phyloP scores from a whole-genome alignment of 2,113 vertebrate genomes.

The Cyprinus carpio region DNA sequence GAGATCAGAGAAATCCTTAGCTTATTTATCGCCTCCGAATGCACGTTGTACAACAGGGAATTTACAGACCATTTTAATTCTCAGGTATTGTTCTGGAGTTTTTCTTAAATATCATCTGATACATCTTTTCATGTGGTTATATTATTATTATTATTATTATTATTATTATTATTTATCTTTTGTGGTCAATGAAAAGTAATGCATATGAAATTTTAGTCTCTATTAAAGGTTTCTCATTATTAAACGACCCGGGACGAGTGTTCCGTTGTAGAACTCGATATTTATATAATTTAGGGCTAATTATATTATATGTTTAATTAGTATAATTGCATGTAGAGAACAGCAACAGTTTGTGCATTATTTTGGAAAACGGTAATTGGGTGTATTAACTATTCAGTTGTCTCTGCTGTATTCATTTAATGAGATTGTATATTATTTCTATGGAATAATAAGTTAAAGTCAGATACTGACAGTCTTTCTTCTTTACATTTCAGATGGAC shows the following conservation, averaged over 20 bases:
- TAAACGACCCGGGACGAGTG: not conserved
- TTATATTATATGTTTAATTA: not conserved
- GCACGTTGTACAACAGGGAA: not conserved
- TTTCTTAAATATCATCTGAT: not conserved
- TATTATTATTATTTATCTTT: not conserved
- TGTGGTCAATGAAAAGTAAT: not conserved
- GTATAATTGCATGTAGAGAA: not conserved
- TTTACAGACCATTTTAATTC: not conserved
- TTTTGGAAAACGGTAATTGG: not conserved
- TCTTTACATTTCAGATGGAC: conserved; percentile 85
- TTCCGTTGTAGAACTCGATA: not conserved
- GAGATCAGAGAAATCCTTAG: not conserved
- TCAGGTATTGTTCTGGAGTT: not conserved
- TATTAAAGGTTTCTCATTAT: not conserved
- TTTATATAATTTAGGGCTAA: not conserved
- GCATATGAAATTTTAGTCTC: not conserved
- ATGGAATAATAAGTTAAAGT: not conserved
- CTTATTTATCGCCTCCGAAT: not conserved
- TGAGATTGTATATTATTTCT: not conserved
- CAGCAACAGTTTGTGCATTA: not conserved
- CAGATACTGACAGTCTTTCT: not conserved
- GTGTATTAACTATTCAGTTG: not conserved
- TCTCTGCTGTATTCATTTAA: not conserved
- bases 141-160: too few species aligned
- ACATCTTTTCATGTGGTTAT: not conserved